Evolutionary conservation across 2,113 vertebrate genomes (phyloP).

Genomic region (Mionectes macconnelli): DNA sequence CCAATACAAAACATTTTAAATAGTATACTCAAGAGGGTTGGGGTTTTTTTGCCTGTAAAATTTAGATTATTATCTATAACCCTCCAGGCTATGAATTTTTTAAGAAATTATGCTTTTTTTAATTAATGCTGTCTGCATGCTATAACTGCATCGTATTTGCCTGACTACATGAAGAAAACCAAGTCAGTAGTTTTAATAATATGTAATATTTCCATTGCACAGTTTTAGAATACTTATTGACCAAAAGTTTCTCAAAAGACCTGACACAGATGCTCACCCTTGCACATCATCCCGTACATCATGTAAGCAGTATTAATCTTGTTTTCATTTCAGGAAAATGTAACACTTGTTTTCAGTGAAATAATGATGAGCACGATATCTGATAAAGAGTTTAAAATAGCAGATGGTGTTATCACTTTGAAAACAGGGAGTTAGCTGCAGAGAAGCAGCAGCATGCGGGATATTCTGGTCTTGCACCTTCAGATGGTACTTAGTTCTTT

Average conservation of each 20-base stretch:
- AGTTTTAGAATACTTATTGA: neutral
- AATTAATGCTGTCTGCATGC: neutral
- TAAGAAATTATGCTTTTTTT: neutral
- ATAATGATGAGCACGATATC: neutral
- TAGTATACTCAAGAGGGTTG: neutral
- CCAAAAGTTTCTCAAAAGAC: neutral
- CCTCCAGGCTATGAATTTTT: neutral
- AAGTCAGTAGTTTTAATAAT: neutral
- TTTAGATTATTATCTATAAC: neutral
- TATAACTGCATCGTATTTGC: neutral
- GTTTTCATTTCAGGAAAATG: neutral
- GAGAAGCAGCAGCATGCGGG: neutral
- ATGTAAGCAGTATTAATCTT: neutral
- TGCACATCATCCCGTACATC: neutral
- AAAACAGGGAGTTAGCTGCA: constrained; percentile 8
- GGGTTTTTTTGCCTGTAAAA: neutral
- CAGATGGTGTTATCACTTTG: constrained; percentile 55
- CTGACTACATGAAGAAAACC: neutral
- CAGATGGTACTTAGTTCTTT: constrained; percentile 10
- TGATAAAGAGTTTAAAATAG: constrained; percentile 25
- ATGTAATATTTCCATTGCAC: neutral
- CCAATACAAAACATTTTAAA: neutral
- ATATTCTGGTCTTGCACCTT: constrained; percentile 58
- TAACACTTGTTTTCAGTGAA: neutral
- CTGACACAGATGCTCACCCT: neutral